Base-by-base conservation (phyloP, 2,113 vertebrate genomes). In the Neomonachus schauinslandi region DNA sequence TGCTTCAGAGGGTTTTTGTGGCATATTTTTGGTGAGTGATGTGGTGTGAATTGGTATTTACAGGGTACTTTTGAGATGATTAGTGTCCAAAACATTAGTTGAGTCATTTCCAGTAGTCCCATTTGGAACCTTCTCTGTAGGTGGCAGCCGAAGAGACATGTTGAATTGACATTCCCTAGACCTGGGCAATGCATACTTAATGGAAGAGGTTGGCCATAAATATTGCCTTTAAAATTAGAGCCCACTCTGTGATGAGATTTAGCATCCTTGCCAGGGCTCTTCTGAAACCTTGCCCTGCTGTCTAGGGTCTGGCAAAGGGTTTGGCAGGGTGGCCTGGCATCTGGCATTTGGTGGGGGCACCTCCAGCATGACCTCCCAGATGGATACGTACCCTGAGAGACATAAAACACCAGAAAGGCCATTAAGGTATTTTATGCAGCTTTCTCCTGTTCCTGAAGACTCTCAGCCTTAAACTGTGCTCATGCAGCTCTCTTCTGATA, bases 201-300 rank as follows among this genome's bases (percentile, higher is more conserved):
- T 81, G 49, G 24, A 69, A 80, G 89, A 85, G 36, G 1, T 39
- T 94, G 65, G 16, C 42, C 71, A 7, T 91, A 96, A 97, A 10
- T 51, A 26, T 87, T 61, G 71, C 80, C 87, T 97, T 97, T 81
- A 93, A 85, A 96, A 92, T 98, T 81, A 87, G 92, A 92, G 55
- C 61, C 97, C 82, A 51, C 55, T 93, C 36, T 11, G 31, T 95
- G 96, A 79, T 94, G 81, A 88, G n/a, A 71, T 9, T 91, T 63
- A 76, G 42, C 42, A 49, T 77, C 72, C 82, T 81, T 55, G 31
- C 46, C 77, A 90, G n/a, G 72, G 22, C 18, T 79, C 10, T 77
- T 93, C 76, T 95, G 94, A 89, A 91, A 28, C 74, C 28, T 49
- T 79, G 33, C 7, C 15, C 31, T 2, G 0, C 46, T 93, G 79